Percentiles rank a stretch among this genome's conserved stretches.
Conservation (phyloP, 2,888 invertebrate genomes). For the Troglohyphantes excavatus region DNA sequence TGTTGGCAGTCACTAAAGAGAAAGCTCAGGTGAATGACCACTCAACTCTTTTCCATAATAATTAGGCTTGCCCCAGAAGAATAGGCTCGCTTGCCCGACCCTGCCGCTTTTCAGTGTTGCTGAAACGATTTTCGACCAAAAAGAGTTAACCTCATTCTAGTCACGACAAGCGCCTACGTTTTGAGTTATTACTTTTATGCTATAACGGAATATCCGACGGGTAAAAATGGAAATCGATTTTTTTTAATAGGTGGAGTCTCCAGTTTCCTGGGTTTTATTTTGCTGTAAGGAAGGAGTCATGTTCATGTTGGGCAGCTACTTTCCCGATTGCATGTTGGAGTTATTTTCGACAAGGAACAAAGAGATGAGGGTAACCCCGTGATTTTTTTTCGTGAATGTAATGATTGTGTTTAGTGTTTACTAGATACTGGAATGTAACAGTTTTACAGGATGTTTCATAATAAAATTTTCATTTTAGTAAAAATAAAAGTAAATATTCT, state of each 20-base stretch:
- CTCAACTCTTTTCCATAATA: conserved; percentile 62
- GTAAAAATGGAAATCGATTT: conserved; percentile 59
- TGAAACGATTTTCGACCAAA: conserved; percentile 11
- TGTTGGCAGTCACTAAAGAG: conserved; percentile 34
- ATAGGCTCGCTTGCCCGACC: conserved; percentile 55
- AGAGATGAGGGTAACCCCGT: conserved; percentile 5
- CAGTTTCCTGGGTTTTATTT: conserved; percentile 43
- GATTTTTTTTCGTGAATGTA: not conserved
- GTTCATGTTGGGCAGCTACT: conserved; percentile 11
- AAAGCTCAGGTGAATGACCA: conserved; percentile 77
- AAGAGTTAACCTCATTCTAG: conserved; percentile 63
- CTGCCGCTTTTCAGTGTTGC: conserved; percentile 25
- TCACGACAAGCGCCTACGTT: conserved; percentile 36
- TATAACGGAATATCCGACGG: conserved; percentile 41
- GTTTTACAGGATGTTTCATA: no score
- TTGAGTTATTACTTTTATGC: conserved; percentile 29
- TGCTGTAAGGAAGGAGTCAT: conserved; percentile 1
- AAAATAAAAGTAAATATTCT: no score
- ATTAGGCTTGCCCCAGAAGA: conserved; percentile 59
- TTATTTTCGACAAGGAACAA: conserved; percentile 29
- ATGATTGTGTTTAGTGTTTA: no score
- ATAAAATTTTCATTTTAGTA: no score
- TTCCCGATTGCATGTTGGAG: not conserved
- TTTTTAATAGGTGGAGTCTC: not conserved
- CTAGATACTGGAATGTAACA: no score